Base-by-base conservation (phyloP, 2,888 invertebrate species). In the Gymnocheta viridis region DNA sequence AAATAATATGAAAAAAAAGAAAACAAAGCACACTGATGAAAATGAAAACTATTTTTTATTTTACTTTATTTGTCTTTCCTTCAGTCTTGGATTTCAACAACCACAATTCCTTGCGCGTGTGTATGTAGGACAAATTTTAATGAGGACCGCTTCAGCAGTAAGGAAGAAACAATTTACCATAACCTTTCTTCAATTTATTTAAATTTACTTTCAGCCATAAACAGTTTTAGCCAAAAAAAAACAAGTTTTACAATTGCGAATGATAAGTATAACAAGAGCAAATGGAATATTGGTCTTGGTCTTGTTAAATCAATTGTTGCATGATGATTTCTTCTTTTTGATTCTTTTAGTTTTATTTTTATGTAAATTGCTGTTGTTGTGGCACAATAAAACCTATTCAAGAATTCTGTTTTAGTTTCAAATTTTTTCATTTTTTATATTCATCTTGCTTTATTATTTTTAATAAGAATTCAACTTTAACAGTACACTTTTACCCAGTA, bases 241-340 rank as follows among this genome's bases (percentile, higher is more conserved):
- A 32, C 9, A 54, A 54, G 35, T 67, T 41, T 35, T 56, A 6
- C 32, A 29, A 19, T 6, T 27, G 17, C n/a, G 12, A 44, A 17
- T 12, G 2, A 27, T 14, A 12, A 19, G 29, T 17, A 70, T 27
- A 27, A 41, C 29, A 32, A 22, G 29, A 67, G n/a, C 47, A 7
- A 66, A 69, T 69, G 9, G 22, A 32, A 62, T 62, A 51, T 60
- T 70, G 60, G 51, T 44, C 51, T 78, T 69, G 69, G 60, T 60
- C 69, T 78, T 70, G 62, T 70, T 78, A 51, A 70, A 70, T 78
- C 69, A 78, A 70, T 78, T 78, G 78, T 70, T 70, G 78, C 69
- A 54, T 54, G 32, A 78, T 62, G 22, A 38, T 41, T 47, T 35
- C n/a, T 60, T 60, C n/a, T 29, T 22, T 24, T 38, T 10, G n/a